Conservation (phyloP, 2,888 invertebrate species). For the Drosophila barbarae region DNA sequence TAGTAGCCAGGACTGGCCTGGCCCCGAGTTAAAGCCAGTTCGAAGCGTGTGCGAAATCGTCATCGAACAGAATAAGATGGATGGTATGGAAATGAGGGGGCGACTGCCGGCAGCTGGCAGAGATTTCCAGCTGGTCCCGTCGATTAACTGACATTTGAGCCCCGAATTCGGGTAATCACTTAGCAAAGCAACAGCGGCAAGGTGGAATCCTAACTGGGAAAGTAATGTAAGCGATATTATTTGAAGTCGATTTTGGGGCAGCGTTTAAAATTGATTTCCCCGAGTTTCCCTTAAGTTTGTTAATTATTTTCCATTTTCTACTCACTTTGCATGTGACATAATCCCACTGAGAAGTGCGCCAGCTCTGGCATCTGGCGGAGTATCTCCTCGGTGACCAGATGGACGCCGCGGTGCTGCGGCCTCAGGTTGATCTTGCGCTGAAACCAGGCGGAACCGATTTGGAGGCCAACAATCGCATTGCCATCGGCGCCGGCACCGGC, state of each 20-base stretch:
- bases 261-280: neutral
- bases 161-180: conserved; percentile 22
- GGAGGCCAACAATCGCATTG: conserved; percentile 84
- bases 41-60: conserved; percentile 7
- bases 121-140: conserved; percentile 21
- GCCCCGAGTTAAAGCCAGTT: neutral
- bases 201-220: neutral
- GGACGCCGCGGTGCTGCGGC: conserved; percentile 97
- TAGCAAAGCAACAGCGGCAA: neutral
- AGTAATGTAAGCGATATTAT: conserved; percentile 7
- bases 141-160: conserved; percentile 40
- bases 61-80: conserved; percentile 28
- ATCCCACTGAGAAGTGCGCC: conserved; percentile 95
- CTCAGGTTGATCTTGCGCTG: conserved; percentile 97
- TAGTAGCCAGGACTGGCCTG: neutral
- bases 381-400: conserved; percentile 98
- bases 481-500: conserved; percentile 67
- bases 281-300: neutral
- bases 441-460: conserved; percentile 98
- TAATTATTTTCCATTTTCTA: conserved; percentile 64
- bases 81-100: conserved; percentile 15
- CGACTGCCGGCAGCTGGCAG: neutral
- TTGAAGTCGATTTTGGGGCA: neutral
- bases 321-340: conserved; percentile 98
- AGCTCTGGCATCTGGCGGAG: conserved; percentile 96